phyloP scores from a whole-genome alignment of 2,113 vertebrate species.

The Erythrocercus mccallii region DNA sequence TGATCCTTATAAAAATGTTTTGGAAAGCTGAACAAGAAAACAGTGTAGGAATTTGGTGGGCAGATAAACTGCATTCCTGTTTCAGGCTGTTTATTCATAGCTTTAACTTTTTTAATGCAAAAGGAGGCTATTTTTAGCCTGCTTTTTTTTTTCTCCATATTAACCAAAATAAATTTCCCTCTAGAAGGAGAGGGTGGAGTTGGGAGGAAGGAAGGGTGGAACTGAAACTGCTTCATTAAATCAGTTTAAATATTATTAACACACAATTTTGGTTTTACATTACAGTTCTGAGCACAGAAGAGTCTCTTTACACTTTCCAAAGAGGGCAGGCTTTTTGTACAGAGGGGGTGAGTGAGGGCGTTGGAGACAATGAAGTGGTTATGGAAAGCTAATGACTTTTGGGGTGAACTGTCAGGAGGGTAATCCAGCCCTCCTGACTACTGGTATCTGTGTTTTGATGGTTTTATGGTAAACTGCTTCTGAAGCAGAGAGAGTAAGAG shows the following conservation, averaged over 20 bases:
- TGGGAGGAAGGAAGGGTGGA: constrained; percentile 39
- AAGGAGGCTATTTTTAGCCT: constrained; percentile 22
- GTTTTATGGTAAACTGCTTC: background rate
- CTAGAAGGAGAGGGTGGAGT: constrained; percentile 2
- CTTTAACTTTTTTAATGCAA: background rate
- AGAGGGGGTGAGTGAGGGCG: background rate
- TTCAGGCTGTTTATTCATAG: constrained; percentile 28
- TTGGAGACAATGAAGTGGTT: background rate
- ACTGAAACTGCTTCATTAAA: background rate
- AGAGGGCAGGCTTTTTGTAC: background rate
- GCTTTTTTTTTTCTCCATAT: background rate
- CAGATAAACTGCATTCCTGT: constrained; percentile 29
- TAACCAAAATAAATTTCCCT: background rate
- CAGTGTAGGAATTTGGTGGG: constrained; percentile 12
- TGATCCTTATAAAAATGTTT: background rate
- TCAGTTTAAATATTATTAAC: background rate
- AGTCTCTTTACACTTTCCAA: background rate
- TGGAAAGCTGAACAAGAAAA: background rate
- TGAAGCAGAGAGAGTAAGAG: background rate
- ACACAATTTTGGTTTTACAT: background rate
- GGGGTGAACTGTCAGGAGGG: background rate
- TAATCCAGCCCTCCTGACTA: background rate
- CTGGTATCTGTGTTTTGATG: background rate
- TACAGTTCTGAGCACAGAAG: background rate
- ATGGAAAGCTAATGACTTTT: background rate